A percentile compares a stretch with the other conserved stretches of the same genome.
These are phyloP conservation scores for Pteropus alecto DNA, from an alignment of 2,113 vertebrate genomes.

Conservation along the genomic window DNA sequence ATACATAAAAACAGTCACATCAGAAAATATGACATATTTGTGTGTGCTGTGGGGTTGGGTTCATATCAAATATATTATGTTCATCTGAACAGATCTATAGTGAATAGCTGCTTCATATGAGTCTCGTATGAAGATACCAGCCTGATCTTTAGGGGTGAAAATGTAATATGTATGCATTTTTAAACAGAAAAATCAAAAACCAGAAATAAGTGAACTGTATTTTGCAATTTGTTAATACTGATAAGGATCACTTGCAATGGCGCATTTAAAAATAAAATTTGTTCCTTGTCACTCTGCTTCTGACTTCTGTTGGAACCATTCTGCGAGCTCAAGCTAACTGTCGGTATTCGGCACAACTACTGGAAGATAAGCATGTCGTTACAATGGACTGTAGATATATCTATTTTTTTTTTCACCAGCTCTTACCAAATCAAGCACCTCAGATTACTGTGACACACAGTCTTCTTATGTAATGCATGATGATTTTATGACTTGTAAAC, in stretches of 20 bases:
- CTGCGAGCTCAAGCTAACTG: not conserved
- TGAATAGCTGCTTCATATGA: no score
- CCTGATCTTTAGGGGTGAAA: not conserved
- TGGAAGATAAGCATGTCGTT: not conserved
- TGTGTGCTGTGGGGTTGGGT: no score
- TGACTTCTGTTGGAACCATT: not conserved
- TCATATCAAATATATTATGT: no score
- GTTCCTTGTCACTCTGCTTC: not conserved
- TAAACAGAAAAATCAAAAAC: not conserved
- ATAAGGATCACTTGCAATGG: not conserved
- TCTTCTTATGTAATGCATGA: not conserved
- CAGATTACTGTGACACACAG: not conserved
- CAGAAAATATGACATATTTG: no score
- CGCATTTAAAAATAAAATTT: no score
- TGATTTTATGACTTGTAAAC: no score
- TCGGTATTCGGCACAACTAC: not conserved
- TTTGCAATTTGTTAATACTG: not conserved
- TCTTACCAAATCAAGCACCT: not conserved
- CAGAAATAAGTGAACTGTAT: not conserved
- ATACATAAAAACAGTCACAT: no score
- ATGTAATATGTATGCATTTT: not conserved
- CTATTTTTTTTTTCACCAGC: not conserved
- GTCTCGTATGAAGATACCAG: no score
- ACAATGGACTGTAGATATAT: not conserved
- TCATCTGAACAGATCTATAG: no score